Evolutionary conservation across 2,113 vertebrate genomes (phyloP), one percentile per base, ranked within the genome.

Genomic region (Lipotes vexillifer): DNA sequence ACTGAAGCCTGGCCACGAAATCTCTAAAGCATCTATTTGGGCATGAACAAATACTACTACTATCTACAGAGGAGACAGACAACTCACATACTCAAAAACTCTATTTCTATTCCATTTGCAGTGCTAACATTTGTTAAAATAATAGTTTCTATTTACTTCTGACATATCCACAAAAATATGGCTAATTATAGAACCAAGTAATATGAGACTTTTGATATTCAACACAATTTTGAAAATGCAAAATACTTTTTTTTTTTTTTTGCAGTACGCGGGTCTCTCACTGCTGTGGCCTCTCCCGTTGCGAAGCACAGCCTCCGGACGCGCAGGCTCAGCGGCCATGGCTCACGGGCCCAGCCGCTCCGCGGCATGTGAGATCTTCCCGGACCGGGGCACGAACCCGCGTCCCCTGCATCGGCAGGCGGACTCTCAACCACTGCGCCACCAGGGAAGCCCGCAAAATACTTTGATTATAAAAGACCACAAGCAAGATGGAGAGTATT

Each of bases 171-270:
- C 21, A 87, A 69, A 92, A 75, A 71, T 27, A 33, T 36, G 31
- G 49, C 77, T 88, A 46, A 57, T 15, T 14, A 36, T 7, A 8
- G n/a, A 52, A 83, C 61, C 57, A 31, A 46, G 27, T 18, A 92
- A 83, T 61, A 44, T 41, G n/a, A 49, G 36, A 88, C 65, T 75
- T 75, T 69, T 46, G 3, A 55, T 10, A 94, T 9, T 21, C 13
- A 94, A 72, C 36, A 83, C 49, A 68, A 78, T 3, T 68, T 27
- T 81, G 52, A 80, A 90, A 90, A 90, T 61, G 55, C 33, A 93
- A 91, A 74, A 75, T 9, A 93, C 12, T 77, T 81, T 82, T 46
- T 49, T 46, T 46, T 46, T 46, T 46, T 49, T 49, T 49, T 49
- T 49, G 46, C 46, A 13, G 46, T 49, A 49, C 12, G 46, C 46